Evolutionary conservation across 2,797 vertebrate species (phyloP).

Genomic region (Cossypha polioptera): DNA sequence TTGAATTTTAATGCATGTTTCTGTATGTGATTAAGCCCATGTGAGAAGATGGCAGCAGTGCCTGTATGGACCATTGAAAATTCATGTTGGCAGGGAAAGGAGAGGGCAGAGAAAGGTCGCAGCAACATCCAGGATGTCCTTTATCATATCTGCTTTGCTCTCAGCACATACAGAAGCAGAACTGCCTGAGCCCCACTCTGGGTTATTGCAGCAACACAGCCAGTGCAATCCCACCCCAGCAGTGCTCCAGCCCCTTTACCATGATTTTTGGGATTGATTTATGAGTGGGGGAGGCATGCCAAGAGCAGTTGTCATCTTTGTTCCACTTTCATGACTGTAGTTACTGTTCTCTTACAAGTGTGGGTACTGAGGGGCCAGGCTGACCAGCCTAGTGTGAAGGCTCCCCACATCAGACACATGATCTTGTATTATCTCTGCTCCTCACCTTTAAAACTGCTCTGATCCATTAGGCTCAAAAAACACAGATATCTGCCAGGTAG

Average conservation of each 20-base stretch:
- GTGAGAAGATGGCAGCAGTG: background rate
- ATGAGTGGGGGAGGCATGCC: background rate
- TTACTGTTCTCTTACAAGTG: background rate
- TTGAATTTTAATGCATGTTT: background rate
- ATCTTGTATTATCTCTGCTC: background rate
- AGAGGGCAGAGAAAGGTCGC: background rate
- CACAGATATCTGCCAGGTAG: background rate
- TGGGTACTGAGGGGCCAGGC: background rate
- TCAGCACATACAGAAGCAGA: background rate
- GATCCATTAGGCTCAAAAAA: background rate
- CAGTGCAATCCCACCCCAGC: background rate
- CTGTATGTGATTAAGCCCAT: background rate
- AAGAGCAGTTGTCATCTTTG: background rate
- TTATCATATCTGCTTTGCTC: background rate
- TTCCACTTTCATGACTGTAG: background rate
- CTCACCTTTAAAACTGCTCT: background rate
- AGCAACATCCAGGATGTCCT: background rate
- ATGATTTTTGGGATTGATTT: background rate
- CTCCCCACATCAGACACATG: background rate
- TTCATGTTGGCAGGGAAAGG: background rate
- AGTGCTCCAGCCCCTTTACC: accelerated
- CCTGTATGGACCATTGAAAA: background rate
- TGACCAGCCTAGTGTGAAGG: background rate
- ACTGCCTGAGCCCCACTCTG: background rate
- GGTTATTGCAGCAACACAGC: accelerated